Evolutionary conservation across 2,888 invertebrate species (phyloP), one percentile per base, ranked within the genome.

Genomic region (Lasioglossum villosulum): DNA sequence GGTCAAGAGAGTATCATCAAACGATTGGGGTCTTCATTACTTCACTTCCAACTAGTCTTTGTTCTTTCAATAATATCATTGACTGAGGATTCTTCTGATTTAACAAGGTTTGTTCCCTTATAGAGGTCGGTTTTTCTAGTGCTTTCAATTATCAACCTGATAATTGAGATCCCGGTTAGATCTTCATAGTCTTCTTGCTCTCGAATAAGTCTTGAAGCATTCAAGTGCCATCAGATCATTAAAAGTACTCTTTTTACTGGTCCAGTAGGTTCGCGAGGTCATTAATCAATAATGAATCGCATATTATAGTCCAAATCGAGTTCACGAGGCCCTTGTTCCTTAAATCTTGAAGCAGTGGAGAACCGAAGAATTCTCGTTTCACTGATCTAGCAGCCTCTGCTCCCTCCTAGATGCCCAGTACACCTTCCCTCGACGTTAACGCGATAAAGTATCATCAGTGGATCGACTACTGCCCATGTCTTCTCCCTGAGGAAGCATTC

Each of bases 401-500:
- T 52, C 10, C 3, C n/a, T 10, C 52, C 52, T 52, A n/a, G 3
- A 52, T 52, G 52, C 1, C 23, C n/a, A 10, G n/a, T 23, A 52
- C 52, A 52, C n/a, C 52, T 52, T 52, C 23, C 52, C n/a, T n/a
- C 52, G 10, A 10, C 52, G 30, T 63, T 16, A 63, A 30, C 27
- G 30, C 63, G 27, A 39, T 39, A 71, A 27, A 39, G 30, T 70
- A 48, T 71, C 71, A 27, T 71, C 52, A 30, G 52, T 23, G 30
- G 66, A 66, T 34, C 66, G 34, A 66, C 30, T 30, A 34, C 10
- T 23, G 19, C 8, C 52, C 23, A 23, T 52, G 66, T 66, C 66
- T 66, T 66, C 66, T 34, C 34, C 66, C 23, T 8, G 30, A 19
- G 8, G 66, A 66, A 66, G 66, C 48, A 52, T 77, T 52, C 66